Conservation (phyloP, 2,797 vertebrate species). For the Eidolon dupreanum region DNA sequence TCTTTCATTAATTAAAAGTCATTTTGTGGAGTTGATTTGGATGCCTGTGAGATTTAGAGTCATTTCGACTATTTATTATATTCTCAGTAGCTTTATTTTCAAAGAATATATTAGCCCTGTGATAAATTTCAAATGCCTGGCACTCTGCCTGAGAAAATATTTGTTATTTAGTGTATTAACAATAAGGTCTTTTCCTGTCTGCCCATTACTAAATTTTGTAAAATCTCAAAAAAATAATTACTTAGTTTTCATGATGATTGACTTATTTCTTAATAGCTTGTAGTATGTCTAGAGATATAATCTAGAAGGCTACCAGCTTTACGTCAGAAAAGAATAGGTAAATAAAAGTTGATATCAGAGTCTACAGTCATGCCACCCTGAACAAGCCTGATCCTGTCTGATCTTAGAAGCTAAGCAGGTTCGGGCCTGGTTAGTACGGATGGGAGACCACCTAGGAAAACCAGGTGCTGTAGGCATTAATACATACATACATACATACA, state of each 20-base stretch:
- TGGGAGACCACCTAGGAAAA: too few species aligned
- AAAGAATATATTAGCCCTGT: neutral
- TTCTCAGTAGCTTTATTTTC: conserved; percentile 41
- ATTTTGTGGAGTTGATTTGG: neutral
- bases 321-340: neutral
- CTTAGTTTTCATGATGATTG: conserved; percentile 41
- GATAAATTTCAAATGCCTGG: conserved; percentile 30
- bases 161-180: conserved; percentile 10
- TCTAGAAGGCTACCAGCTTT: neutral
- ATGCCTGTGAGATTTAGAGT: neutral
- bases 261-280: neutral
- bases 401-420: too few species aligned
- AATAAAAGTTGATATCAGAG: conserved; percentile 12
- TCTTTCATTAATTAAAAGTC: neutral
- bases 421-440: too few species aligned
- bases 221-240: conserved; percentile 38
- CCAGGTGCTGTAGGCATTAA: too few species aligned
- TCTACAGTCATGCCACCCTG: too few species aligned
- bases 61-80: neutral
- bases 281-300: neutral
- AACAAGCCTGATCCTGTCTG: too few species aligned
- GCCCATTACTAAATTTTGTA: neutral
- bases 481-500: too few species aligned
- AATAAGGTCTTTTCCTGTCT: conserved; percentile 53
- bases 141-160: conserved; percentile 48